A percentile compares a stretch with the other conserved stretches of the same genome.
These are phyloP conservation scores for Meda fulgida DNA, from an alignment of 2,797 vertebrate genomes.

Conservation along the genomic window DNA sequence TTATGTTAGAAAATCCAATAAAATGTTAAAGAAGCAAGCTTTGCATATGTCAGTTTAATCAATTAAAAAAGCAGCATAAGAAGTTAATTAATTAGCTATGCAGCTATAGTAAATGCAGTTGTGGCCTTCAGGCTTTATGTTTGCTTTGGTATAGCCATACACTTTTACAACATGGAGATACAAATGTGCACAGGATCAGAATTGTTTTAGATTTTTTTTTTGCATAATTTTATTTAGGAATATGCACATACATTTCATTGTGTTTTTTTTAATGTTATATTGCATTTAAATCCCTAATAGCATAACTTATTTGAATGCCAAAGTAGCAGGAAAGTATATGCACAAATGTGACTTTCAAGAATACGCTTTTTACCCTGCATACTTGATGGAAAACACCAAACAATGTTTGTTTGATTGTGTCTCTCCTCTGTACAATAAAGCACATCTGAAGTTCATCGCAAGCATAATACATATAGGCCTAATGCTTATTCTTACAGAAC, in stretches of 20 bases:
- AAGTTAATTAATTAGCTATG: not conserved
- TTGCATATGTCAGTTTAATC: not conserved
- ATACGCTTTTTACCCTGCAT: not conserved
- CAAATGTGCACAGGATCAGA: not conserved
- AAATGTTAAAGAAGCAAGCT: not conserved
- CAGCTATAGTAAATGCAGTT: not conserved
- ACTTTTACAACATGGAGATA: not conserved
- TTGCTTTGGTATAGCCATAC: not conserved
- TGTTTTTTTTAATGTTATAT: not conserved
- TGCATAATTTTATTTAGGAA: not conserved
- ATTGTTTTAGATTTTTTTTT: not conserved
- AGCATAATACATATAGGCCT: not conserved
- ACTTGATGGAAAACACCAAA: not conserved
- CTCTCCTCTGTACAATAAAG: not conserved
- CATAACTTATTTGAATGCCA: not conserved
- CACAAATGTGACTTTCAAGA: not conserved
- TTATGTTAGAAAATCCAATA: not conserved
- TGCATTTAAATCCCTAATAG: not conserved
- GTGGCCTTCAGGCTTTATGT: not conserved
- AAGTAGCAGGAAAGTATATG: not conserved
- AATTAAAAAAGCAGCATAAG: not conserved
- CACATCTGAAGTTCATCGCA: not conserved
- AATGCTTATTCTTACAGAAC: not conserved
- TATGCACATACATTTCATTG: not conserved
- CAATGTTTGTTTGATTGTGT: not conserved